These are phyloP conservation scores for Tetraodon nigroviridis DNA, from an alignment of 2,113 vertebrate species.

Conservation along the genomic window DNA sequence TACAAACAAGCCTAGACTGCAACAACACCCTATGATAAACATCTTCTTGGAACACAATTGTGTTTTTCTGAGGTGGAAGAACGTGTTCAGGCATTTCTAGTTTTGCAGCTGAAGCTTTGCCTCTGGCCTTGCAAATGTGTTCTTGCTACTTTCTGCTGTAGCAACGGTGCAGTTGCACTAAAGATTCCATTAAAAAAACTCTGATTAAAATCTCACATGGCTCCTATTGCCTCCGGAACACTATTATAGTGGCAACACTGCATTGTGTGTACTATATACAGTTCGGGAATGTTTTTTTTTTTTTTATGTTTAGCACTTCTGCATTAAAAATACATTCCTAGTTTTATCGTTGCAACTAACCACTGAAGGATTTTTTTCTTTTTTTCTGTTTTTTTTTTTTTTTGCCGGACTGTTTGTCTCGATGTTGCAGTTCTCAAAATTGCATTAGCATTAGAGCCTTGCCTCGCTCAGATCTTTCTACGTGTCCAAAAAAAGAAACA, in stretches of 20 bases:
- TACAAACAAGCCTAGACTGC: too few species aligned
- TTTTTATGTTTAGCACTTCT: not conserved
- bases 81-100: slow-evolving; percentile 36
- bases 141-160: slow-evolving; percentile 27
- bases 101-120: slow-evolving; percentile 14
- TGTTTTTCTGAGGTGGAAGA: slow-evolving; percentile 46
- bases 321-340: slow-evolving; percentile 8
- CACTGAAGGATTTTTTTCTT: too few species aligned
- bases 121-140: slow-evolving; percentile 34
- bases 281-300: not conserved
- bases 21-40: slow-evolving; percentile 29
- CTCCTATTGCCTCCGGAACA: not conserved
- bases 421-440: slow-evolving; percentile 21
- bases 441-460: slow-evolving; percentile 28
- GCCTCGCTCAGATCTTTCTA: slow-evolving; percentile 26
- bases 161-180: not conserved
- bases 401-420: slow-evolving; percentile 21
- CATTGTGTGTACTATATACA: slow-evolving; percentile 7
- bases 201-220: not conserved
- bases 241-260: not conserved
- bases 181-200: slow-evolving; percentile 7
- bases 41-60: slow-evolving; percentile 57
- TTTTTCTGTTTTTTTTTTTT: slow-evolving; percentile 9
- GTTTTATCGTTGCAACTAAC: not conserved
- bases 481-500: slow-evolving; percentile 2